phyloP scores from a whole-genome alignment of 2,888 invertebrate species.

The Aricia artaxerxes region DNA sequence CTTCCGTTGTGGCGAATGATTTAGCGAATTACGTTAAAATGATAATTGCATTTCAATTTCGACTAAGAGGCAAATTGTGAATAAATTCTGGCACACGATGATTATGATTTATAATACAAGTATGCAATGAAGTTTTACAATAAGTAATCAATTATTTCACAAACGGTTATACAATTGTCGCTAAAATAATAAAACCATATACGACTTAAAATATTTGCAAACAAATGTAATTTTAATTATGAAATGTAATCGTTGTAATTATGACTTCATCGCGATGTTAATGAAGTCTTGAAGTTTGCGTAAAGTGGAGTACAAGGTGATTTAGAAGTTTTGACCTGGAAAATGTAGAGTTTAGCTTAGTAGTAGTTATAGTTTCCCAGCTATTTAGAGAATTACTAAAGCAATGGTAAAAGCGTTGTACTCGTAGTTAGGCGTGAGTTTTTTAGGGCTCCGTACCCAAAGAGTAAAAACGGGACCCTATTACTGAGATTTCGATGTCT shows the following conservation, averaged over 20 bases:
- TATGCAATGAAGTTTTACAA: constrained; percentile 9
- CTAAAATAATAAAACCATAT: constrained; percentile 21
- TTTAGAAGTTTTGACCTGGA: neutral
- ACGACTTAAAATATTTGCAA: constrained; percentile 4
- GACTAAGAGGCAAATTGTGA: neutral
- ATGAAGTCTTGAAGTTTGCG: neutral
- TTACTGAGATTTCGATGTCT: no score
- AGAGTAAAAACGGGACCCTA: no score
- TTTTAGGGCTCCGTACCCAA: no score
- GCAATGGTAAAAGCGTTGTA: no score
- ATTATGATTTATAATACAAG: neutral
- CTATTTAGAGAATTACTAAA: no score
- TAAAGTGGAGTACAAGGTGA: neutral
- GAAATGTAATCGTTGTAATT: constrained; percentile 4
- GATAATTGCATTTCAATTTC: neutral
- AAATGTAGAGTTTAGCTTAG: no score
- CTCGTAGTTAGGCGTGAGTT: no score
- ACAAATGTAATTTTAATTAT: constrained; percentile 20
- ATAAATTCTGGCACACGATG: neutral
- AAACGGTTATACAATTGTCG: constrained; percentile 26
- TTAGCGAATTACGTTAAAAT: neutral
- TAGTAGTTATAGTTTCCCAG: no score
- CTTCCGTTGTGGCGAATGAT: neutral
- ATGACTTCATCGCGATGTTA: neutral
- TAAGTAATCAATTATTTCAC: constrained; percentile 6